Base-by-base conservation (phyloP, 2,888 invertebrate species). In the Lysandra coridon region DNA sequence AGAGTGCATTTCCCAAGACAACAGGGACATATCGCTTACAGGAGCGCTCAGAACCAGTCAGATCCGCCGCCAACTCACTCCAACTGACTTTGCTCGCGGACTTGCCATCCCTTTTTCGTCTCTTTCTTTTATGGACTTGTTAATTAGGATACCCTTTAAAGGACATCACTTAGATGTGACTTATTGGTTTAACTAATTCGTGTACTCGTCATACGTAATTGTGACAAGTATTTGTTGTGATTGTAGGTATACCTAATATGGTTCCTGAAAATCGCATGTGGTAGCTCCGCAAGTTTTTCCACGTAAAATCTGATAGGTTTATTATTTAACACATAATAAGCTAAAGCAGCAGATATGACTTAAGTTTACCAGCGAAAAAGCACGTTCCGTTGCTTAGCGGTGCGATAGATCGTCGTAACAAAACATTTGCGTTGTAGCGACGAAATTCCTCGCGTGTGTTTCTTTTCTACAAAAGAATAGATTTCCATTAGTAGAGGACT, bases 1-100 rank as follows among this genome's bases (percentile, higher is more conserved):
- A 69, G 69, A 69, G 33, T 33, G 69, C 69, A 69, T 69, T 69
- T 69, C 64, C 64, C 69, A 69, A 69, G 69, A 69, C 33, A 17
- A 69, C 37, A 69, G 33, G 69, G 37, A 69, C 69, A 30, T 69
- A 69, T 69, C 69, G 33, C 33, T 33, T 69, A 69, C 69, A 37
- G 69, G 14, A 69, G 69, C 69, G 69, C 69, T 14, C 69, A 23
- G 69, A 69, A 69, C 69, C 33, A 33, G 33, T 23, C 14, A 0
- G 23, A 69, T 33, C 69, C 69, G 69, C 69, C 69, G 37, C 0
- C 17, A 17, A 69, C 69, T 5, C 4, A 69, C 14, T 33, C 14
- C 14, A 37, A 4, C 14, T 69, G 5, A 69, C 37, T 33, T 17
- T 4, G 69, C 10, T 33, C 33, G 23, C 12, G 64, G 10, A 30